These are phyloP conservation scores for Sarcophaga caerulescens DNA, from an alignment of 2,888 invertebrate species.

Conservation along the genomic window DNA sequence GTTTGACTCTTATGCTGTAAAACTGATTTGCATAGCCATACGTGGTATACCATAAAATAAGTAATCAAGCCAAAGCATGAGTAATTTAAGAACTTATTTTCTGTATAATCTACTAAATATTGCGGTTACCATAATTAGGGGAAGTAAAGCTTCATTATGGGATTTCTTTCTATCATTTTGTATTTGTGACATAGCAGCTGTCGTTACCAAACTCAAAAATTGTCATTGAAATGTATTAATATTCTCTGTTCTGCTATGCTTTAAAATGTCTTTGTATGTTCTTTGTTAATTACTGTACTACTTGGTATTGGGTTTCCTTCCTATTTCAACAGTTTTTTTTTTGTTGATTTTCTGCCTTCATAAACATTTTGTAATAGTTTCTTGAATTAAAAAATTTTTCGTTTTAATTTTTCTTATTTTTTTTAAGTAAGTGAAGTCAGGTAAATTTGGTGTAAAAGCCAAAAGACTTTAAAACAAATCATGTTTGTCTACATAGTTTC, in stretches of 20 bases:
- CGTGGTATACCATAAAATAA: not conserved
- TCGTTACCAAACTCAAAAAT: no score
- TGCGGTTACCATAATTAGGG: not conserved
- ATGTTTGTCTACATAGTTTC: slow-evolving; percentile 37
- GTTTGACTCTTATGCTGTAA: slow-evolving; percentile 39
- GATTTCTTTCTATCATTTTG: not conserved
- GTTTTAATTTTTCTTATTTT: not conserved
- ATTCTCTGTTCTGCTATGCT: no score
- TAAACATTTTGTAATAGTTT: slow-evolving; percentile 45
- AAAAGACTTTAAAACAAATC: slow-evolving; percentile 42
- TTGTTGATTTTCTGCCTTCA: not conserved
- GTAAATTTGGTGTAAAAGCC: slow-evolving; percentile 16
- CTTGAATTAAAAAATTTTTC: not conserved
- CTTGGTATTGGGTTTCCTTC: not conserved
- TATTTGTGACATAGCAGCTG: not conserved
- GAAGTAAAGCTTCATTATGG: not conserved
- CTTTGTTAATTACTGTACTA: no score
- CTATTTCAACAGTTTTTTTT: not conserved
- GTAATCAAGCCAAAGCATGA: not conserved
- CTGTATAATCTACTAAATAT: not conserved
- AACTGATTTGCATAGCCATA: not conserved
- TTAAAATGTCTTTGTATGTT: no score
- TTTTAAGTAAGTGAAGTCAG: slow-evolving; percentile 15
- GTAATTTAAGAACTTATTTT: slow-evolving; percentile 45
- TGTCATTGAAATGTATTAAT: no score